Conservation (phyloP, 2,113 vertebrate genomes). For the Eidolon helvum region DNA sequence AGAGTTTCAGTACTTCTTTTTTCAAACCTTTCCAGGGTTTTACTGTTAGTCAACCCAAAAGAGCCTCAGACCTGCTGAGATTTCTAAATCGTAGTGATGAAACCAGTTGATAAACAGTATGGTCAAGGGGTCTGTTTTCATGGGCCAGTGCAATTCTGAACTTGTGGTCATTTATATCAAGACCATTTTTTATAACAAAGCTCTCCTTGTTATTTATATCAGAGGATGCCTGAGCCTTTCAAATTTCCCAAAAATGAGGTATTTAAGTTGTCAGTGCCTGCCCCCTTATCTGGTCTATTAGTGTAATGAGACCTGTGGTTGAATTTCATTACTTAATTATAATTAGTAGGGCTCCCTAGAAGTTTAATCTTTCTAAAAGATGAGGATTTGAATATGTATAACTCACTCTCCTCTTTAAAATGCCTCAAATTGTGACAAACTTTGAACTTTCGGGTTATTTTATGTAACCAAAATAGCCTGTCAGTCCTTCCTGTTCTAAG, state of each 20-base stretch:
- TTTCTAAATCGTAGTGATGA: constrained; percentile 35
- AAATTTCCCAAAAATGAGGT: not conserved
- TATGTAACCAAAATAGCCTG: not conserved
- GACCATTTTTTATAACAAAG: not conserved
- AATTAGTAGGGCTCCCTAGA: constrained; percentile 2
- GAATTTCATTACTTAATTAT: constrained; percentile 15
- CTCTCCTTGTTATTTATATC: constrained; percentile 20
- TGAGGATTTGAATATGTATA: constrained; percentile 46
- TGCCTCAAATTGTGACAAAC: not conserved
- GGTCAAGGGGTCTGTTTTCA: not conserved
- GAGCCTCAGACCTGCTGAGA: constrained; percentile 3
- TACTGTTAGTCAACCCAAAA: not conserved
- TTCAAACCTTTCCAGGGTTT: constrained; percentile 20
- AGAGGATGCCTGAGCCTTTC: not conserved
- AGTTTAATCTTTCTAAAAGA: constrained; percentile 23
- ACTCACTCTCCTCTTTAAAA: constrained; percentile 19
- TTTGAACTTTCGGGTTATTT: constrained; percentile 39
- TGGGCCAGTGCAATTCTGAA: not conserved
- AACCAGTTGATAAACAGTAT: not conserved
- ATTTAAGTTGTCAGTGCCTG: constrained; percentile 13
- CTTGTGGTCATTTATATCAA: not conserved
- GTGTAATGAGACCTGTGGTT: constrained; percentile 45
- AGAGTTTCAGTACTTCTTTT: not conserved
- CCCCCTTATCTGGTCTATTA: not conserved
- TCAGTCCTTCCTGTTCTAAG: not conserved